Evolutionary conservation across 2,888 invertebrate genomes (phyloP).

Genomic region (Drosophila kanekoi): DNA sequence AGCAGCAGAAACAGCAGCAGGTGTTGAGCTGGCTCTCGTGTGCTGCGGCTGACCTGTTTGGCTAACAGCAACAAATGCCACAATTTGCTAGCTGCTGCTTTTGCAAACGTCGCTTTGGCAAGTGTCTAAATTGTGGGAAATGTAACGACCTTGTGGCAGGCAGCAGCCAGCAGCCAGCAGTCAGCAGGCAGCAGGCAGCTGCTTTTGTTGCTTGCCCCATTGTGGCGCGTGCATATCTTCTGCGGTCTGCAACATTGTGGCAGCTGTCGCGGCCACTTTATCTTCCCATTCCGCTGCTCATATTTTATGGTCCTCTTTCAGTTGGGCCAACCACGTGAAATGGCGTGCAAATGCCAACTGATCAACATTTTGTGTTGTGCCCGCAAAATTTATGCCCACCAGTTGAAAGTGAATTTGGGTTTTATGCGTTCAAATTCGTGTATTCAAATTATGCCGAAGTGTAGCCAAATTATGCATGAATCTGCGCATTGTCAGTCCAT

Average conservation of each 20-base stretch:
- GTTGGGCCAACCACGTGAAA: constrained; percentile 29
- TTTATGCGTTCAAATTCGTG: constrained; percentile 29
- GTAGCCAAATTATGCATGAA: constrained; percentile 29
- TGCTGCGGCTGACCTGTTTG: constrained; percentile 15
- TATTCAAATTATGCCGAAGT: constrained; percentile 41
- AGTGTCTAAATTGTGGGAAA: constrained; percentile 62
- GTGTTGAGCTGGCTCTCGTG: constrained; percentile 29
- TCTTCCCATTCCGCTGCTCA: constrained; percentile 35
- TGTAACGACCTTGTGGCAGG: constrained; percentile 55
- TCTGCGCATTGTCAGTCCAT: constrained; percentile 13
- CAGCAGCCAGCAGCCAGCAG: constrained; percentile 1
- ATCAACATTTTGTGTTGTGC: constrained; percentile 40
- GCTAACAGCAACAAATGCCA: constrained; percentile 54
- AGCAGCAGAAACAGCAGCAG: constrained; percentile 33
- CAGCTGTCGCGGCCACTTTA: constrained; percentile 53
- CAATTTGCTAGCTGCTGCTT: constrained; percentile 60
- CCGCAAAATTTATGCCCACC: constrained; percentile 46
- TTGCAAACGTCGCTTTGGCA: constrained; percentile 58
- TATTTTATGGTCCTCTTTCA: constrained; percentile 50
- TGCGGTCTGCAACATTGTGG: constrained; percentile 17
- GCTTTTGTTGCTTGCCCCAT: constrained; percentile 14
- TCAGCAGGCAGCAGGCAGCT: constrained; percentile 1
- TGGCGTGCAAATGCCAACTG: constrained; percentile 54
- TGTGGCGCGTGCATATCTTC: constrained; percentile 23
- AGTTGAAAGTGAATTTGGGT: constrained; percentile 41